A percentile compares a stretch with the other conserved stretches of the same genome.
Conservation (phyloP, 2,797 vertebrate species). For the Tympanoctomys barrerae region DNA sequence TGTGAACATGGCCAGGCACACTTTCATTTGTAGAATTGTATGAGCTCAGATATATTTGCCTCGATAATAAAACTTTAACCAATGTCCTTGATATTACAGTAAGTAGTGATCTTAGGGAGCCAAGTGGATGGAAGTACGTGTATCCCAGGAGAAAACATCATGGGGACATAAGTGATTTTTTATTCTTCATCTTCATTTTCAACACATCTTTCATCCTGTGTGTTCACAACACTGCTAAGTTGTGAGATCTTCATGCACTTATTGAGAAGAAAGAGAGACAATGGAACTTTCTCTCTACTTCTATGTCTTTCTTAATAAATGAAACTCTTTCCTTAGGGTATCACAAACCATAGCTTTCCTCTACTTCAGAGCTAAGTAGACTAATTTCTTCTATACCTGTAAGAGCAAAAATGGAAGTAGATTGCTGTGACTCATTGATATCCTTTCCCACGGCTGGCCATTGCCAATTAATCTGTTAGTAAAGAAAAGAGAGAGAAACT, state of each 20-base stretch:
- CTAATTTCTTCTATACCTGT: neutral
- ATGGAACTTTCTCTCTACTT: neutral
- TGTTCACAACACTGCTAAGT: neutral
- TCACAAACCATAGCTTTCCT: neutral
- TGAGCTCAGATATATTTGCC: neutral
- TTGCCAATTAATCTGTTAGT: neutral
- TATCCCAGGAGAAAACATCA: neutral
- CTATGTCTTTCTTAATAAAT: neutral
- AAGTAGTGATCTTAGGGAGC: neutral
- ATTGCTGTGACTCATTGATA: neutral
- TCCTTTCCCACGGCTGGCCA: neutral
- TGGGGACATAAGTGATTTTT: neutral
- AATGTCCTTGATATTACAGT: neutral
- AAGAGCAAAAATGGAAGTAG: neutral
- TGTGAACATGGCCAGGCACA: neutral
- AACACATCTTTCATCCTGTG: neutral
- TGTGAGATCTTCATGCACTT: neutral
- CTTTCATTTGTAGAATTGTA: neutral
- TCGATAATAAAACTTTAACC: neutral
- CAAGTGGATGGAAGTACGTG: neutral
- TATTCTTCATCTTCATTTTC: neutral
- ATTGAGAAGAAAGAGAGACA: neutral
- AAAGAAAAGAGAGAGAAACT: neutral
- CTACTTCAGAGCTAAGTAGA: neutral
- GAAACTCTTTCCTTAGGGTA: neutral